Percentiles rank a stretch among this genome's conserved stretches.
phyloP scores from a whole-genome alignment of 2,888 invertebrate genomes.

The Pachymerium ferrugineum region DNA sequence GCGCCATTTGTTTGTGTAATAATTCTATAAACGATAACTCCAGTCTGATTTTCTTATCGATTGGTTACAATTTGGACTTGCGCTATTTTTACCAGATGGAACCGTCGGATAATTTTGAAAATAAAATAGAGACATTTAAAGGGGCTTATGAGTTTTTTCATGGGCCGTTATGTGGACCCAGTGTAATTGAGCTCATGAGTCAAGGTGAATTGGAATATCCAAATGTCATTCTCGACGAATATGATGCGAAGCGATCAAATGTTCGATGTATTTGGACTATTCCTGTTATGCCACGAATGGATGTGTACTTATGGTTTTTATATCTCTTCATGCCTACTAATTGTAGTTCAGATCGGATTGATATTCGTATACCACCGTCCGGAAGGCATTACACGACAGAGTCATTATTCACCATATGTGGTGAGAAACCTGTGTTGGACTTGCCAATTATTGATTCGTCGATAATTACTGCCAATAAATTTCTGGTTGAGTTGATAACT shows the following conservation, averaged over 20 bases:
- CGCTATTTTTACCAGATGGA: background rate
- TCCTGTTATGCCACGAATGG: constrained; percentile 60
- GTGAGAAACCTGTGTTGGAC: constrained; percentile 55
- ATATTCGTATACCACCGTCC: constrained; percentile 47
- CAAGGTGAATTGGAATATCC: constrained; percentile 36
- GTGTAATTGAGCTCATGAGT: constrained; percentile 33
- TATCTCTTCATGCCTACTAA: constrained; percentile 62
- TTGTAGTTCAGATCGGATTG: constrained; percentile 29
- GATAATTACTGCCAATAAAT: constrained; percentile 69
- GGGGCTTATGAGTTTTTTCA: constrained; percentile 84
- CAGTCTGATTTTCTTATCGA: too few species aligned
- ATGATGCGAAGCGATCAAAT: constrained; percentile 42
- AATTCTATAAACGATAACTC: constrained; percentile 27
- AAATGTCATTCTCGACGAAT: constrained; percentile 62
- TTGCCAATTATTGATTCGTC: constrained; percentile 57
- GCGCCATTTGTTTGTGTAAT: constrained; percentile 34
- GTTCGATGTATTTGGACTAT: constrained; percentile 72
- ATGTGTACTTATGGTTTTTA: constrained; percentile 80
- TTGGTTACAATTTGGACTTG: constrained; percentile 27
- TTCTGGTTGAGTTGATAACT: constrained; percentile 49
- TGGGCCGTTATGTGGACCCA: constrained; percentile 51
- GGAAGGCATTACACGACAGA: constrained; percentile 81
- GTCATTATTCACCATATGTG: constrained; percentile 57
- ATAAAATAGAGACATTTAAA: constrained; percentile 67
- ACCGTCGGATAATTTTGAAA: constrained; percentile 39